Conservation (phyloP, 1,140 invertebrate genomes). For the Caenorhabditis latens region DNA sequence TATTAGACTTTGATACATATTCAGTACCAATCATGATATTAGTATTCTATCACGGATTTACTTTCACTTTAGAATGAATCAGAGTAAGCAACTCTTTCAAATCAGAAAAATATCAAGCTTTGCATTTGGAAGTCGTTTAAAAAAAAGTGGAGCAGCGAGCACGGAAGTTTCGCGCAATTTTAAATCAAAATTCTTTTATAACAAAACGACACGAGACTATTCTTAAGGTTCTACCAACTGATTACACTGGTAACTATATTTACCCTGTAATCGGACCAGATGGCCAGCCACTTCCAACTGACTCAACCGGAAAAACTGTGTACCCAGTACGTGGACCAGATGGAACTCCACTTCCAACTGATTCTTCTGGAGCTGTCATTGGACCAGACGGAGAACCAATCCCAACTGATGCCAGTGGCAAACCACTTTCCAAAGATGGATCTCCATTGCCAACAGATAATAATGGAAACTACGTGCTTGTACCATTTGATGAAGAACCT, state of each 20-base stretch:
- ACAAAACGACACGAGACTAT: neutral
- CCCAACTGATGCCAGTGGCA: constrained; percentile 63
- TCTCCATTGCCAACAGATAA: constrained; percentile 62
- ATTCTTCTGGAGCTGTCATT: constrained; percentile 55
- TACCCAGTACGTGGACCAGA: constrained; percentile 52
- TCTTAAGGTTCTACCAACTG: constrained; percentile 57
- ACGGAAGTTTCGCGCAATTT: no score
- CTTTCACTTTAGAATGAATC: no score
- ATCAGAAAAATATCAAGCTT: no score
- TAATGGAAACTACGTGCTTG: constrained; percentile 47
- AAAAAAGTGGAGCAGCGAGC: no score
- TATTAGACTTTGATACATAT: no score
- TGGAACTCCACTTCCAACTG: constrained; percentile 61
- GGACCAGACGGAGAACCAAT: constrained; percentile 61
- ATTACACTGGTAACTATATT: constrained; percentile 57
- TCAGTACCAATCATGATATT: no score
- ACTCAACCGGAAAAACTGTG: constrained; percentile 20
- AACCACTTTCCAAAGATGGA: constrained; percentile 50
- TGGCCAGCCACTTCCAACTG: constrained; percentile 52
- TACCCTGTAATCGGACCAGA: constrained; percentile 60
- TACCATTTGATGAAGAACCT: constrained; percentile 61
- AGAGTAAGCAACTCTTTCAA: no score
- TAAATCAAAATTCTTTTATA: no score
- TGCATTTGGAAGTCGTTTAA: no score
- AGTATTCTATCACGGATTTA: no score